Evolutionary conservation across 2,888 invertebrate genomes (phyloP), one percentile per base, ranked within the genome.

Genomic region (Escarpia spicata): DNA sequence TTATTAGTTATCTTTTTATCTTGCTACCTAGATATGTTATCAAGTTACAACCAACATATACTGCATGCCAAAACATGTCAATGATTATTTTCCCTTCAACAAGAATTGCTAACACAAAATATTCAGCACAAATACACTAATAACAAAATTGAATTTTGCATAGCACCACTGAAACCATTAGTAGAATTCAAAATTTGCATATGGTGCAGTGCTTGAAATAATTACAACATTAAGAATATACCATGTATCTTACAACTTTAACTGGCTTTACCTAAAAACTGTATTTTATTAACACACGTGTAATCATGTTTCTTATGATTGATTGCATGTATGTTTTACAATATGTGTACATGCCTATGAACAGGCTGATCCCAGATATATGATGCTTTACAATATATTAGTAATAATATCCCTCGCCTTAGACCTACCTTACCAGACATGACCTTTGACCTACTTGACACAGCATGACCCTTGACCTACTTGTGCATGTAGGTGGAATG

Each of bases 401-500:
- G 1, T 75, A 26, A 75, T 52, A 12, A 52, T 52, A 37, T 37
- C 37, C 37, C 37, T 37, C 37, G 37, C n/a, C 43, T 43, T 91
- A 6, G 44, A 90, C 43, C 44, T 91, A 43, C 91, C 26, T 91
- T 15, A 43, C 43, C 12, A n/a, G 8, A 26, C 43, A 90, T 43
- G 90, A 43, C 90, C 37, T 43, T 90, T 31, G 43, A 90, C 15
- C 43, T 90, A 43, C 90, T 43, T 90, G 43, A 43, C 43, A 26
- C n/a, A 31, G 90, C 26, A 91, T 44, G 31, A 43, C 91, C 43
- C 19, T 91, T 8, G 44, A 91, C 19, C 44, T 91, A 19, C 37
- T 19, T 91, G 44, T 12, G 15, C 15, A 0, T 94, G 3, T 94
- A 96, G 95, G 96, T 96, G 92, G 96, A 96, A 93, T 95, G 96